Evolutionary conservation across 2,888 invertebrate genomes (phyloP).

Genomic region (Nemapogon koenigi): DNA sequence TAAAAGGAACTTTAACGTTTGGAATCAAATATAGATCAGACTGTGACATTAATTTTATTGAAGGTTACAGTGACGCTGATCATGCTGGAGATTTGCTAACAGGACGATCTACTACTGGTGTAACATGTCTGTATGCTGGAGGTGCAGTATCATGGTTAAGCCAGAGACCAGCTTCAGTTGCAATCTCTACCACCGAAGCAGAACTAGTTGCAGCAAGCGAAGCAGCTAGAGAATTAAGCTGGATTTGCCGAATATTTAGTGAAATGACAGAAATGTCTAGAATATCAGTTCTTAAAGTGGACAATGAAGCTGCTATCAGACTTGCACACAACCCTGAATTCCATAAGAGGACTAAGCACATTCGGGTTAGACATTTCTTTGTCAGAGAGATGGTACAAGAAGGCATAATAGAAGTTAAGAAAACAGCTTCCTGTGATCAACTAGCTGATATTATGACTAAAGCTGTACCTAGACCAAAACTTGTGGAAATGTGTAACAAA

Average conservation of each 20-base stretch:
- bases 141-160: slow-evolving; percentile 24
- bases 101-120: slow-evolving; percentile 12
- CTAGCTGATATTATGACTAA: slow-evolving; percentile 14
- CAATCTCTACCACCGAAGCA: slow-evolving; percentile 24
- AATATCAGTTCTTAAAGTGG: slow-evolving; percentile 16
- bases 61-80: slow-evolving; percentile 13
- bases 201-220: slow-evolving; percentile 24
- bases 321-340: slow-evolving; percentile 20
- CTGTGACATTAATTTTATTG: not conserved
- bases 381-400: slow-evolving; percentile 4
- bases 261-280: slow-evolving; percentile 10
- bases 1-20: not conserved
- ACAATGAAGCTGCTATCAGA: slow-evolving; percentile 19
- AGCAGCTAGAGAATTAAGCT: slow-evolving; percentile 22
- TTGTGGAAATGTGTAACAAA: not conserved
- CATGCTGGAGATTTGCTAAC: slow-evolving; percentile 10
- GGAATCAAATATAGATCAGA: not conserved
- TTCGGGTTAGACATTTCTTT: slow-evolving; percentile 13
- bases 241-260: slow-evolving; percentile 18
- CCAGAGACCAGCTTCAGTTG: slow-evolving; percentile 21
- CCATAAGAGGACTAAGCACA: slow-evolving; percentile 21
- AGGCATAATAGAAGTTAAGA: not conserved
- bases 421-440: slow-evolving; percentile 4
- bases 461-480: slow-evolving; percentile 4
- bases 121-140: slow-evolving; percentile 17